Base-by-base conservation (phyloP, 2,888 invertebrate species). In the Ceramica pisi region DNA sequence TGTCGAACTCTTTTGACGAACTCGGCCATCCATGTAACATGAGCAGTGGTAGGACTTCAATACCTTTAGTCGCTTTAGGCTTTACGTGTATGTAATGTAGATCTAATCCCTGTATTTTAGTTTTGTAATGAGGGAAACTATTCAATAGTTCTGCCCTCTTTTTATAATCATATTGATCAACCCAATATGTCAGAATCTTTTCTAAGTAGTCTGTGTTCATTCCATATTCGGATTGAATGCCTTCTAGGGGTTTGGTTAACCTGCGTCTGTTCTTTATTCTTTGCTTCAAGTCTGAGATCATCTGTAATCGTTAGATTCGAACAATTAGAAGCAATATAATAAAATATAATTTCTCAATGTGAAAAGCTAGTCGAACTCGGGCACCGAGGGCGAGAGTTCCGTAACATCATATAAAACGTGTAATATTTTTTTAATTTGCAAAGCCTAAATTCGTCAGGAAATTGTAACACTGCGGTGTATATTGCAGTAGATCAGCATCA, bases 1-100 rank as follows among this genome's bases (percentile, higher is more conserved):
- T 97, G 85, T 97, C 97, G 88, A 98, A 98, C 91, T 99, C 98
- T 65, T 97, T 97, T 0, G 98, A 96, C 0, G 98, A 98, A 67
- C 98, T 98, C 0, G 98, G 99, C 99, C 99, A 98, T 21, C 98
- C 99, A 86, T 98, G 98, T 59, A 98, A 89, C 81, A 99, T 85
- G 1, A 99, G 91, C 53, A 99, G 83, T 0, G 98, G 98, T 31
- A 97, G 76, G 1, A 94, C 90, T 76, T 91, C 88, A 8, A 89
- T 48, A 10, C 75, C 84, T 61, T 82, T 77, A 10, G 86, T 87
- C 0, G 82, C 90, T 10, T 91, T 81, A 0, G 98, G 97, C 84
- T 97, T 97, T 0, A 96, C 97, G 78, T 97, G 97, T 38, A 98
- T 96, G 88, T 97, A 99, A 90, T 98, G 98, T 73, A 99, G 96